A percentile compares a stretch with the other conserved stretches of the same genome.
Conservation (phyloP, 2,113 vertebrate species). For the Mugil cephalus region DNA sequence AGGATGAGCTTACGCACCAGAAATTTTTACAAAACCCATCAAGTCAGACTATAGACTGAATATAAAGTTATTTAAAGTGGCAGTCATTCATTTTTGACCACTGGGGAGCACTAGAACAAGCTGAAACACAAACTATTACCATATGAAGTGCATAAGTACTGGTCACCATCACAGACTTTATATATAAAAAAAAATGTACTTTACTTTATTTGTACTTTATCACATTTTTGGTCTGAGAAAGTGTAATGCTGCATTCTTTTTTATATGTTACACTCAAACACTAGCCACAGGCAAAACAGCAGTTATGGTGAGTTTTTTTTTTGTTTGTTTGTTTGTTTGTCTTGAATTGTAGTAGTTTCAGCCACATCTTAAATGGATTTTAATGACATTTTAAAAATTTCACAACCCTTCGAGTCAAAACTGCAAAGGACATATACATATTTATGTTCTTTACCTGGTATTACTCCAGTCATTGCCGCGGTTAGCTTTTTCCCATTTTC, state of each 20-base stretch:
- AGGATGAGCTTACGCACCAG: no score
- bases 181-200: no score
- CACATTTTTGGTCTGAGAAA: conserved; percentile 20
- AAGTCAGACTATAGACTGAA: not conserved
- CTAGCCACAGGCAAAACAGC: conserved; percentile 69
- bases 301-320: conserved; percentile 59
- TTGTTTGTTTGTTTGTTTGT: not conserved
- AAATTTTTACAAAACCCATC: not conserved
- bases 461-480: not conserved
- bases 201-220: no score
- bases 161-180: no score
- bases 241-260: conserved; percentile 34
- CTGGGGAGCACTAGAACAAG: not conserved
- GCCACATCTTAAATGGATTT: not conserved
- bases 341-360: no score
- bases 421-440: not conserved
- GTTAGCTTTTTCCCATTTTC: not conserved
- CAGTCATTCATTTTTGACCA: not conserved
- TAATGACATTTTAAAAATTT: no score
- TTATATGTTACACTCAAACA: conserved; percentile 52
- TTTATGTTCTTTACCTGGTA: conserved; percentile 5
- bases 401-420: no score
- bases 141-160: no score
- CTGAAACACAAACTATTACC: not conserved
- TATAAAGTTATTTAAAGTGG: conserved; percentile 6